Base-by-base conservation (phyloP, 2,888 invertebrate genomes). In the Pristionchus entomophagus region DNA sequence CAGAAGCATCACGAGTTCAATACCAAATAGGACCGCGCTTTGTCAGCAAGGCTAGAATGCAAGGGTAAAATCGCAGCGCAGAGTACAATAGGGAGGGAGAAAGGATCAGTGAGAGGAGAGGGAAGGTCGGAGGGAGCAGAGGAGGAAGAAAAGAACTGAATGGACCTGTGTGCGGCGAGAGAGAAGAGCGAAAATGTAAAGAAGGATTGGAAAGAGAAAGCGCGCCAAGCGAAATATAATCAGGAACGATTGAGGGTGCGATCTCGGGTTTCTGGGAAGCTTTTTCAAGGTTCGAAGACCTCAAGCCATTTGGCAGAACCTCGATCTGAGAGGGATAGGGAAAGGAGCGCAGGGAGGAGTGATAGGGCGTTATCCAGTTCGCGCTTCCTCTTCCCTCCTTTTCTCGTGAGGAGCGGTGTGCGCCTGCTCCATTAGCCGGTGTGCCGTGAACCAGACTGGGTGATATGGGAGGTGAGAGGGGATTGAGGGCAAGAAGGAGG, bases 311-410 rank as follows among this genome's bases (percentile, higher is more conserved):
- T n/a, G n/a, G n/a, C n/a, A n/a, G n/a, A n/a, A n/a, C n/a, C n/a
- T n/a, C n/a, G n/a, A n/a, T n/a, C n/a, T n/a, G n/a, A n/a, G n/a
- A n/a, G n/a, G n/a, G n/a, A n/a, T n/a, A n/a, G n/a, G n/a, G n/a
- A n/a, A 49, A 78, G 41, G 62, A 80, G 78, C n/a, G n/a, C 22
- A 51, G 29, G 26, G 59, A 38, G 59, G 59, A 59, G 82, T 17
- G 80, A 51, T 17, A 82, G 14, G 51, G 81, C 51, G 53, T 35
- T 65, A 65, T 65, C 65, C 65, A 65, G 65, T 65, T 65, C 65
- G 35, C 8, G 45, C 45, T 6, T 14, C 8, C 14, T 65, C 35
- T 65, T 35, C 19, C 62, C 45, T 6, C 45, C 8, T 45, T 65
- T 65, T 65, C 65, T 29, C 62, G 62, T 45, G 45, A 45, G 45